These are phyloP conservation scores for Ophioninae sp. DNA, from an alignment of 2,888 invertebrate species.

Conservation along the genomic window DNA sequence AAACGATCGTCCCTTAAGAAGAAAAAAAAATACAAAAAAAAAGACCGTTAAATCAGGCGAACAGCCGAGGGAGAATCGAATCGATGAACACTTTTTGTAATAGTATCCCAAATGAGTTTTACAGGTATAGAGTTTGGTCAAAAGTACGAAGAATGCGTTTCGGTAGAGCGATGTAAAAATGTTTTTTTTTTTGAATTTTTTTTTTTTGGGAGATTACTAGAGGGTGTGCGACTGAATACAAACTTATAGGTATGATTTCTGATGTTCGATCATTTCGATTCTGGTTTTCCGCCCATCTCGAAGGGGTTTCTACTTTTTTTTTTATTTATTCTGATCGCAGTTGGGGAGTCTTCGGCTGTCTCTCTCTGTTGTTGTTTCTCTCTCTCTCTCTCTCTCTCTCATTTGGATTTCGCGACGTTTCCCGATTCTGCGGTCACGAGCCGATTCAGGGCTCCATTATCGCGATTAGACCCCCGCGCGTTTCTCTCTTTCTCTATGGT, in stretches of 20 bases:
- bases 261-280: conserved; percentile 54
- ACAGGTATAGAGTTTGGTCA: too few relatives aligned
- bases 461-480: conserved; percentile 78
- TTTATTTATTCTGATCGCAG: conserved; percentile 40
- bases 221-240: too few relatives aligned
- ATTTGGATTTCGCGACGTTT: conserved; percentile 72
- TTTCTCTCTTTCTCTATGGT: too few relatives aligned
- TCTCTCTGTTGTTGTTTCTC: conserved; percentile 50
- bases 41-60: not conserved
- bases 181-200: too few relatives aligned
- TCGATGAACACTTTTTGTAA: not conserved
- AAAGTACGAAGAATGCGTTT: too few relatives aligned
- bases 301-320: conserved; percentile 27
- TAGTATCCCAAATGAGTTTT: too few relatives aligned
- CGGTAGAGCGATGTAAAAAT: too few relatives aligned
- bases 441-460: conserved; percentile 77
- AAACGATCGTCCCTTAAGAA: too few relatives aligned
- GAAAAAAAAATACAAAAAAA: not conserved
- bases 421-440: conserved; percentile 79
- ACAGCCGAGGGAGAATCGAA: not conserved
- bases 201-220: too few relatives aligned
- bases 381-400: conserved; percentile 56
- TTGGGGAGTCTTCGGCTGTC: conserved; percentile 52
- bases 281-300: not conserved
- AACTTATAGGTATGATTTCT: not conserved